A percentile compares a stretch with the other conserved stretches of the same genome.
These are phyloP conservation scores for Hemichromis elongatus DNA, from an alignment of 2,113 vertebrate species.

Conservation along the genomic window DNA sequence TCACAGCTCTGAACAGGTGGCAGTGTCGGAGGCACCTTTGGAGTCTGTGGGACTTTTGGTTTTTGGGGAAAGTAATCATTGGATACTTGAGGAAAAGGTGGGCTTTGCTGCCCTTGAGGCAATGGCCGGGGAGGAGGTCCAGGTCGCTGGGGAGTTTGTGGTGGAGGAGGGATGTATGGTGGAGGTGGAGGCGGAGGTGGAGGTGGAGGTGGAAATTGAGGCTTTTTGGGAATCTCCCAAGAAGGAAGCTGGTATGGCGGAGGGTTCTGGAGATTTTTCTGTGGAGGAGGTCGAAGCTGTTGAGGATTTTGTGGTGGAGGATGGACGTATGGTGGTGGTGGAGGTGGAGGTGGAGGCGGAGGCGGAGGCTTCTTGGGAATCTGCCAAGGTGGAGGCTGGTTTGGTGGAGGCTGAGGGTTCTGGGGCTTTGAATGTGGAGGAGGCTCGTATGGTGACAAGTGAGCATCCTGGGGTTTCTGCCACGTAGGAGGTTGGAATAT, in stretches of 20 bases:
- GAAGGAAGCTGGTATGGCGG: not conserved
- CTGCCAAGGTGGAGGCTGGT: no score
- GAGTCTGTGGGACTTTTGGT: not conserved
- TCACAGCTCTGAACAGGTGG: constrained; percentile 4
- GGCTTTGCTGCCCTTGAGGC: not conserved
- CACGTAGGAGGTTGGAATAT: not conserved
- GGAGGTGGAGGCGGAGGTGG: not conserved
- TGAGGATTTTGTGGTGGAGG: not conserved
- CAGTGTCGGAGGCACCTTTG: not conserved
- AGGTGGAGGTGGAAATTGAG: not conserved
- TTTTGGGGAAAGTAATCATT: not conserved
- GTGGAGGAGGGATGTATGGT: not conserved
- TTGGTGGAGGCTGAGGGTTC: not conserved
- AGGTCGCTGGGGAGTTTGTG: not conserved
- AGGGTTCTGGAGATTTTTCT: not conserved
- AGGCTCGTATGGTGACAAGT: fast-evolving
- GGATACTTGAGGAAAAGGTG: not conserved
- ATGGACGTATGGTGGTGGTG: fast-evolving
- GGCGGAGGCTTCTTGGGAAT: no score
- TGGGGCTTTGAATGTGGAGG: not conserved
- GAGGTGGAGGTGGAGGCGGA: not conserved
- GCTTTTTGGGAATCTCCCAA: not conserved
- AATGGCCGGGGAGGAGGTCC: not conserved
- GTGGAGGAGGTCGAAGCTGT: not conserved
- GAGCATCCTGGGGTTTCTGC: not conserved